phyloP scores from a whole-genome alignment of 2,113 vertebrate genomes.

The Dromaius novaehollandiae region DNA sequence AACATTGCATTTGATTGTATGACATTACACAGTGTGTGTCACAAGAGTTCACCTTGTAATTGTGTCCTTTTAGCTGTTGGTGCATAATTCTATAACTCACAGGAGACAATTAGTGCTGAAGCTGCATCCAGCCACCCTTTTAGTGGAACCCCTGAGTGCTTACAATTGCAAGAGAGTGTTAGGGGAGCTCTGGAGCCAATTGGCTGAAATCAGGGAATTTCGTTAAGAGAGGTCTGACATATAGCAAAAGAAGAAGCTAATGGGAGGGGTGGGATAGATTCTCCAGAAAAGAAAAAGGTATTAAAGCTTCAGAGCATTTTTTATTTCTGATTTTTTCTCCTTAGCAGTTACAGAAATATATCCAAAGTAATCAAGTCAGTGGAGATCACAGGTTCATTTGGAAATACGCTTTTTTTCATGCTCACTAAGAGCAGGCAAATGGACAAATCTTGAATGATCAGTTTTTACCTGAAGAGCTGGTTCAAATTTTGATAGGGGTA shows the following conservation, averaged over 20 bases:
- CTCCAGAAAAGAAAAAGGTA: not conserved
- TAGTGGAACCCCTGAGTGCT: slow-evolving; percentile 73
- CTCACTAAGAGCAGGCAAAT: slow-evolving; percentile 30
- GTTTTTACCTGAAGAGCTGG: slow-evolving; percentile 50
- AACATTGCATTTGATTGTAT: slow-evolving; percentile 76
- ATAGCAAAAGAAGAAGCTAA: slow-evolving; percentile 6
- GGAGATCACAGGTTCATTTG: slow-evolving; percentile 25
- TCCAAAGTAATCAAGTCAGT: slow-evolving; percentile 28
- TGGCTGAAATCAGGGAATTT: slow-evolving; percentile 50
- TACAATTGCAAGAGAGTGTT: slow-evolving; percentile 68
- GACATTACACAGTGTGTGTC: slow-evolving; percentile 75
- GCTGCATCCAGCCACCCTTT: slow-evolving; percentile 68
- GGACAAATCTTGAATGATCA: slow-evolving; percentile 35
- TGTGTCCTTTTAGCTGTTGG: slow-evolving; percentile 70
- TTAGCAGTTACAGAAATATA: not conserved
- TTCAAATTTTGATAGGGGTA: slow-evolving; percentile 17
- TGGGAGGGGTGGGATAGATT: not conserved
- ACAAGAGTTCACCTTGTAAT: slow-evolving; percentile 71
- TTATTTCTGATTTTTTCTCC: slow-evolving; percentile 19
- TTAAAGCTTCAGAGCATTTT: slow-evolving; percentile 31
- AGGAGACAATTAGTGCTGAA: slow-evolving; percentile 69
- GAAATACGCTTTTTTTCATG: slow-evolving; percentile 25
- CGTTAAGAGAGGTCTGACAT: slow-evolving; percentile 7
- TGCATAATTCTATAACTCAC: slow-evolving; percentile 68
- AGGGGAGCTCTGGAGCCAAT: slow-evolving; percentile 62